These are phyloP conservation scores for Entelurus aequoreus DNA, from an alignment of 2,113 vertebrate genomes.

Conservation along the genomic window DNA sequence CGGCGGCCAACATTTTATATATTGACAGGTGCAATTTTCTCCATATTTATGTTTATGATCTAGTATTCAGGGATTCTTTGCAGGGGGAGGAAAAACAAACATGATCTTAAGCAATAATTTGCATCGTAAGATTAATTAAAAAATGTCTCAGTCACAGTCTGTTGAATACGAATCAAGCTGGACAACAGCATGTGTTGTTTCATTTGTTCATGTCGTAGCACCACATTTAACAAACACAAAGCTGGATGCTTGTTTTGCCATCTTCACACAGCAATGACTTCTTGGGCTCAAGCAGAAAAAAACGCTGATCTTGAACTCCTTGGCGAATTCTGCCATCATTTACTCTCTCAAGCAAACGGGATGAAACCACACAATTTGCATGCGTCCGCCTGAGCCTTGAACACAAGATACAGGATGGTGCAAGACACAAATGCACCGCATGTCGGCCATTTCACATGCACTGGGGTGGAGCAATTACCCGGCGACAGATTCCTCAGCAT, in stretches of 20 bases:
- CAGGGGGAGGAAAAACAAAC: no score
- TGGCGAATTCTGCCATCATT: slow-evolving; percentile 48
- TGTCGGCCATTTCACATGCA: slow-evolving; percentile 46
- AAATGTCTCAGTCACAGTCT: no score
- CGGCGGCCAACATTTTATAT: no score
- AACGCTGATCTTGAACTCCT: slow-evolving; percentile 42
- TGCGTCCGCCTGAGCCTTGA: slow-evolving; percentile 26
- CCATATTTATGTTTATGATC: no score
- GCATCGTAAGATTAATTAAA: no score
- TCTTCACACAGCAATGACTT: slow-evolving; percentile 25
- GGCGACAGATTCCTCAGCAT: slow-evolving; percentile 42
- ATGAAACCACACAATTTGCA: slow-evolving; percentile 64
- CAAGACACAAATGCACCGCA: slow-evolving; percentile 26
- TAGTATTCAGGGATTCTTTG: no score
- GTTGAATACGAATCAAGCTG: no score
- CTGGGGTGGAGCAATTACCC: slow-evolving; percentile 49
- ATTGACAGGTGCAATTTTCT: no score
- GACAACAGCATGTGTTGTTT: no score
- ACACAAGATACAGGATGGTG: slow-evolving; percentile 12
- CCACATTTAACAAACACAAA: slow-evolving; percentile 33
- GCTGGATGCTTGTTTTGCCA: slow-evolving; percentile 33
- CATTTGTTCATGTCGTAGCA: no score
- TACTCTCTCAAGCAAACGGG: slow-evolving; percentile 57
- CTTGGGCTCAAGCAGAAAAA: slow-evolving; percentile 24
- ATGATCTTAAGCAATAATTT: no score